These are phyloP conservation scores for Mesoclemmys tuberculata DNA, from an alignment of 2,113 vertebrate genomes.

Conservation along the genomic window DNA sequence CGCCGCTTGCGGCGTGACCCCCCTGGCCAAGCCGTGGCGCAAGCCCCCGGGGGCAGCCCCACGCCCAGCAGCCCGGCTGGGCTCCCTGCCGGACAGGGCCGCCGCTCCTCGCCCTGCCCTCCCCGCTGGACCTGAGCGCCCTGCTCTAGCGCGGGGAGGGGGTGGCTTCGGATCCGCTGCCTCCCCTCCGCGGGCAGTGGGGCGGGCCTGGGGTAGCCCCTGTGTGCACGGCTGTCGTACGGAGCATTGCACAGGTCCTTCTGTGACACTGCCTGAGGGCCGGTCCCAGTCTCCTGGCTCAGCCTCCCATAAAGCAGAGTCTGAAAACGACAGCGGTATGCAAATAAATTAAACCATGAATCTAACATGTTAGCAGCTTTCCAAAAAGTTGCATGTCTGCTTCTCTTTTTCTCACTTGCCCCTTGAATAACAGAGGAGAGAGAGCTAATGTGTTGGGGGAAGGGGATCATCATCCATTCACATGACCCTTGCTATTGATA, in stretches of 20 bases:
- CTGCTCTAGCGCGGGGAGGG: no score
- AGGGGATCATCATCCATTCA: neutral
- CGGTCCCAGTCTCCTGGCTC: neutral
- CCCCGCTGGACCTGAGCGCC: no score
- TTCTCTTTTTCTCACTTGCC: neutral
- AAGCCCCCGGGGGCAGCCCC: no score
- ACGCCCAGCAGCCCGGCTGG: neutral
- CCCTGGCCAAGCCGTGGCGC: no score
- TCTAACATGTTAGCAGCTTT: neutral
- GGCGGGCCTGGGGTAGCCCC: no score
- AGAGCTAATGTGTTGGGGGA: neutral
- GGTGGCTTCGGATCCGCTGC: no score
- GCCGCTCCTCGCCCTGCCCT: neutral
- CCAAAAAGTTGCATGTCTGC: neutral
- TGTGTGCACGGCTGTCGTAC: neutral
- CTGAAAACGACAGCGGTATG: no score
- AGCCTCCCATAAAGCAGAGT: neutral
- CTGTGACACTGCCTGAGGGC: neutral
- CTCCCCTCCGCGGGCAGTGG: no score
- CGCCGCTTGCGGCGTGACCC: no score
- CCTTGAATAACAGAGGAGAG: neutral
- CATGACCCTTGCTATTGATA: neutral
- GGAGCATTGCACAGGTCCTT: neutral
- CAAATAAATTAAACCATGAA: neutral
- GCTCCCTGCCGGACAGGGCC: no score